These are phyloP conservation scores for Hippopotamus amphibius DNA, from an alignment of 2,113 vertebrate genomes.

Conservation along the genomic window DNA sequence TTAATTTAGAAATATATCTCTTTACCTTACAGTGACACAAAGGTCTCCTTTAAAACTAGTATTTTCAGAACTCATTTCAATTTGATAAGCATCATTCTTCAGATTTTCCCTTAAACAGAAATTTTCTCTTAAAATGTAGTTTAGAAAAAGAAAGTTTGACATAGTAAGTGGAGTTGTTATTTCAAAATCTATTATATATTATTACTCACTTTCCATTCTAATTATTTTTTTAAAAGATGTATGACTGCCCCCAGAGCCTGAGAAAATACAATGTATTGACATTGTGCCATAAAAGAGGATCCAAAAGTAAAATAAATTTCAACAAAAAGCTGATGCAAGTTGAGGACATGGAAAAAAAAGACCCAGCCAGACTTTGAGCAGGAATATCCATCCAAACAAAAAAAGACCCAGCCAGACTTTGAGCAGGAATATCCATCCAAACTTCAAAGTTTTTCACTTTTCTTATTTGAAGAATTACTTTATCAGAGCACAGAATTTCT, in stretches of 20 bases:
- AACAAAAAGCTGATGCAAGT: not conserved
- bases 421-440: not conserved
- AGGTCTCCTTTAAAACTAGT: not conserved
- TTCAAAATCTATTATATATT: not conserved
- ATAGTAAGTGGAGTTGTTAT: not conserved
- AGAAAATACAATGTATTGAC: not conserved
- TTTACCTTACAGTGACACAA: not conserved
- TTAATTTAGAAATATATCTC: conserved; percentile 37
- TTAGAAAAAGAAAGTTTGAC: not conserved
- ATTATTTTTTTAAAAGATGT: conserved; percentile 10
- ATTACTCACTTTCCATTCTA: conserved; percentile 27
- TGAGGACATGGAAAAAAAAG: not conserved
- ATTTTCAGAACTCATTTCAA: not conserved
- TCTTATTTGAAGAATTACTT: not conserved
- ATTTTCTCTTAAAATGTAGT: not conserved
- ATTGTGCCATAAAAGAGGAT: not conserved
- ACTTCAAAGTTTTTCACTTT: not conserved
- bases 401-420: not conserved
- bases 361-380: not conserved
- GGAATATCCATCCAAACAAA: not conserved
- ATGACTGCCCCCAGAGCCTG: not conserved
- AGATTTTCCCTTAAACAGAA: conserved; percentile 35
- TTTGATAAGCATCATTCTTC: not conserved
- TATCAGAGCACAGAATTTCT: not conserved
- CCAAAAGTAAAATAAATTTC: not conserved